Percentiles rank a stretch among this genome's conserved stretches.
These are phyloP conservation scores for Hoplostethus atlanticus DNA, from an alignment of 2,797 vertebrate genomes.

Conservation along the genomic window DNA sequence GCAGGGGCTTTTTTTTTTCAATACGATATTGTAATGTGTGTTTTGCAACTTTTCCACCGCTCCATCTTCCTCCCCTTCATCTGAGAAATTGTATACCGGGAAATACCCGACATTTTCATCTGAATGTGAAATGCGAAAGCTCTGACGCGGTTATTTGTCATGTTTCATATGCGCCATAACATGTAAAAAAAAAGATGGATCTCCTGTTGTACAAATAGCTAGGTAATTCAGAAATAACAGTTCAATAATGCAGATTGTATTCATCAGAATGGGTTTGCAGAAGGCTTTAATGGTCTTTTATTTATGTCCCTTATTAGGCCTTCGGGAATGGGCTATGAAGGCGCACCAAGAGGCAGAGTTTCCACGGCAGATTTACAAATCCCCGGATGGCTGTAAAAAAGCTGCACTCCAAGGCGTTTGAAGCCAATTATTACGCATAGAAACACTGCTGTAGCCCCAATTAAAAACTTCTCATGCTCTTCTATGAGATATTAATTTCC, in stretches of 20 bases:
- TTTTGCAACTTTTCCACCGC: background rate
- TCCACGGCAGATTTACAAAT: slow-evolving; percentile 60
- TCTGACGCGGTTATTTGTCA: background rate
- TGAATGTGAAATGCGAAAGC: background rate
- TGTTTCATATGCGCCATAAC: background rate
- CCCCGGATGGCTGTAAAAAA: slow-evolving; percentile 65
- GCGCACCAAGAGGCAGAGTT: slow-evolving; percentile 45
- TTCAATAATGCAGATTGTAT: background rate
- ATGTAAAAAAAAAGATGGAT: background rate
- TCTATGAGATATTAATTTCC: slow-evolving; percentile 49
- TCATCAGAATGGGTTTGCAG: slow-evolving; percentile 15
- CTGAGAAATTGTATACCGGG: background rate
- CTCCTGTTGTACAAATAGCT: background rate
- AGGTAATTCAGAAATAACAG: slow-evolving; percentile 7
- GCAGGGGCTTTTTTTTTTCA: background rate
- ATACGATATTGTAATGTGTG: background rate
- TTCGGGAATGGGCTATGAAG: slow-evolving; percentile 45
- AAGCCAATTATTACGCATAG: slow-evolving; percentile 66
- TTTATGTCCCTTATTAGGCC: slow-evolving; percentile 41
- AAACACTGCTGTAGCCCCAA: slow-evolving; percentile 61
- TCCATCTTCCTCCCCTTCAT: background rate
- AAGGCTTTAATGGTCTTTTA: slow-evolving; percentile 50
- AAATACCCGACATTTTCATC: background rate
- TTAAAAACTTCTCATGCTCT: slow-evolving; percentile 61
- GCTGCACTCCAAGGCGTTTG: slow-evolving; percentile 59